phyloP scores from a whole-genome alignment of 2,113 vertebrate genomes.

The Hydrochoerus hydrochaeris region DNA sequence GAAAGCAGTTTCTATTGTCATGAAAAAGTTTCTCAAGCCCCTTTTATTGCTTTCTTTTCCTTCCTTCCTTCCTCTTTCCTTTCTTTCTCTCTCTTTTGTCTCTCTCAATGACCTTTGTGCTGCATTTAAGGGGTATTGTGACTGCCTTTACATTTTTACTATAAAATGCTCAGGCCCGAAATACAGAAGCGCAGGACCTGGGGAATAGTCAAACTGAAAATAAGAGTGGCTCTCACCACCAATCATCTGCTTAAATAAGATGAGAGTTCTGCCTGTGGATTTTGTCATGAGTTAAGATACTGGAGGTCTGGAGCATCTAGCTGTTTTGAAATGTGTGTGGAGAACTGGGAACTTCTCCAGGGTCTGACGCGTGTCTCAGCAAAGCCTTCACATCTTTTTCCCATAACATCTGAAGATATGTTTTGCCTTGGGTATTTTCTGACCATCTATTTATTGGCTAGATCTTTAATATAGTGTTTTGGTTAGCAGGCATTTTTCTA shows the following conservation, averaged over 20 bases:
- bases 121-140: slow-evolving; percentile 66
- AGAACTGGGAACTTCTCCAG: slow-evolving; percentile 77
- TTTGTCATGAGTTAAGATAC: slow-evolving; percentile 78
- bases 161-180: slow-evolving; percentile 84
- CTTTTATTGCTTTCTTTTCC: not conserved
- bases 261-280: slow-evolving; percentile 81
- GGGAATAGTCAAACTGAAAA: slow-evolving; percentile 82
- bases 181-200: slow-evolving; percentile 78
- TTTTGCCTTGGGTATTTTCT: slow-evolving; percentile 51
- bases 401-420: slow-evolving; percentile 68
- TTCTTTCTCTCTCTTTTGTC: not conserved
- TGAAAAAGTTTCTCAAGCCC: slow-evolving; percentile 78
- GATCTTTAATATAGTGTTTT: slow-evolving; percentile 53
- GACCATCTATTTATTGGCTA: slow-evolving; percentile 67
- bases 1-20: slow-evolving; percentile 82
- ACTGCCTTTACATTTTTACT: slow-evolving; percentile 76
- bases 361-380: slow-evolving; percentile 80
- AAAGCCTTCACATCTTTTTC: slow-evolving; percentile 80
- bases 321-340: slow-evolving; percentile 80
- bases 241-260: slow-evolving; percentile 82
- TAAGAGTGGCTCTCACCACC: slow-evolving; percentile 81
- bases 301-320: slow-evolving; percentile 73
- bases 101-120: slow-evolving; percentile 71
- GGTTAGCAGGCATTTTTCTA: slow-evolving; percentile 58
- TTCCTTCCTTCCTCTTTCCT: not conserved